phyloP scores from a whole-genome alignment of 2,888 invertebrate genomes.

The Neoascia interrupta region DNA sequence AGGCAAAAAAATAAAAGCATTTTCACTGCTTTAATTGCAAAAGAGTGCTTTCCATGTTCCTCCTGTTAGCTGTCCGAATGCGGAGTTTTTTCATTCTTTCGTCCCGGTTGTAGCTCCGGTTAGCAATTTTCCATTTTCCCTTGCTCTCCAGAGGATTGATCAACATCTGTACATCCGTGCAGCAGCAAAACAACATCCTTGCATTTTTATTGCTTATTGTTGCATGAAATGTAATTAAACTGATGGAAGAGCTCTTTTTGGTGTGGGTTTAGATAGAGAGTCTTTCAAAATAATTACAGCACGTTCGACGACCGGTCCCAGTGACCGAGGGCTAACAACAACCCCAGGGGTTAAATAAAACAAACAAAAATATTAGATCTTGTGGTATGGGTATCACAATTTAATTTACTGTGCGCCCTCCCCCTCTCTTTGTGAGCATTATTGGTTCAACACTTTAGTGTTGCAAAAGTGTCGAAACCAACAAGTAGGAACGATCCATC shows the following conservation, averaged over 20 bases:
- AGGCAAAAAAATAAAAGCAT: not conserved
- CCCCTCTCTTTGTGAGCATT: no score
- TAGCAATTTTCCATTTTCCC: constrained; percentile 44
- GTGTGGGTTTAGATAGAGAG: not conserved
- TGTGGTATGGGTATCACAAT: constrained; percentile 5
- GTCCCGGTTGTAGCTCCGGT: constrained; percentile 33
- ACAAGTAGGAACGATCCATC: no score
- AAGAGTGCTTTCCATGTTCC: constrained; percentile 34
- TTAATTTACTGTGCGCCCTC: no score
- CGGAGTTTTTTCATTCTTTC: constrained; percentile 6
- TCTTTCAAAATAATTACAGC: constrained; percentile 8
- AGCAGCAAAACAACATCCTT: constrained; percentile 51
- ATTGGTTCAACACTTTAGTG: not conserved
- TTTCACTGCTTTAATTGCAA: constrained; percentile 48
- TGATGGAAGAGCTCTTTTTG: constrained; percentile 3
- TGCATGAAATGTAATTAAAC: constrained; percentile 60
- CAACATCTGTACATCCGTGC: constrained; percentile 50
- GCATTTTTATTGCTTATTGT: constrained; percentile 50
- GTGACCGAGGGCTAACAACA: no score
- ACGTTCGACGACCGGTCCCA: not conserved
- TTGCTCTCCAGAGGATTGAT: constrained; percentile 50
- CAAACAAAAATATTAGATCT: no score
- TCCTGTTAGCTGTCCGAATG: not conserved
- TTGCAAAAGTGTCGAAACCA: constrained; percentile 8
- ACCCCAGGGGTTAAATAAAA: no score